These are phyloP conservation scores for Axea sp. DNA, from an alignment of 2,888 invertebrate species.

Conservation along the genomic window DNA sequence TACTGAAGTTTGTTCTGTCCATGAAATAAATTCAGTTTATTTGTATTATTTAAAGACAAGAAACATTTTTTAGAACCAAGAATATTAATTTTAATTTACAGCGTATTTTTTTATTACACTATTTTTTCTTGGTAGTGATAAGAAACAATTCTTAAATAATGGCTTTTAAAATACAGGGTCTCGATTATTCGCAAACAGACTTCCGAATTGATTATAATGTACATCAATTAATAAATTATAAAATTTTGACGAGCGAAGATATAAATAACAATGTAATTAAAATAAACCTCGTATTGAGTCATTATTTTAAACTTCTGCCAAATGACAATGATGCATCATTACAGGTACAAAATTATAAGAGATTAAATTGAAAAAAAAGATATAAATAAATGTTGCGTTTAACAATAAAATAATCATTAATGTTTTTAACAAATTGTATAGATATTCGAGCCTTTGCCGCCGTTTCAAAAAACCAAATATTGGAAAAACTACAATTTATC, in stretches of 20 bases:
- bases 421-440: background rate
- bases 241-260: constrained; percentile 4
- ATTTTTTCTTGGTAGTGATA: background rate
- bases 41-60: no score
- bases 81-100: no score
- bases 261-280: constrained; percentile 43
- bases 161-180: constrained; percentile 15
- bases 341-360: constrained; percentile 11
- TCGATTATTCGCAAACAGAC: constrained; percentile 8
- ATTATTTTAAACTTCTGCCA: constrained; percentile 33
- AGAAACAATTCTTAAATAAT: no score
- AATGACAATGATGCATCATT: constrained; percentile 7
- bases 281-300: constrained; percentile 31
- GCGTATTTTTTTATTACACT: background rate
- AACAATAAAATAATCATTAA: background rate
- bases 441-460: constrained; percentile 9
- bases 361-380: background rate
- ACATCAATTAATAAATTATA: constrained; percentile 2
- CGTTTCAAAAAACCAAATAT: background rate
- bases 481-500: constrained; percentile 32
- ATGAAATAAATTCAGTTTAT: no score
- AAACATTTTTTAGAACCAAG: no score
- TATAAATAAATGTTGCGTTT: no score
- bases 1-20: no score
- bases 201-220: constrained; percentile 25